Evolutionary conservation across 2,888 invertebrate genomes (phyloP).

Genomic region (Drosophila suboccidentalis): DNA sequence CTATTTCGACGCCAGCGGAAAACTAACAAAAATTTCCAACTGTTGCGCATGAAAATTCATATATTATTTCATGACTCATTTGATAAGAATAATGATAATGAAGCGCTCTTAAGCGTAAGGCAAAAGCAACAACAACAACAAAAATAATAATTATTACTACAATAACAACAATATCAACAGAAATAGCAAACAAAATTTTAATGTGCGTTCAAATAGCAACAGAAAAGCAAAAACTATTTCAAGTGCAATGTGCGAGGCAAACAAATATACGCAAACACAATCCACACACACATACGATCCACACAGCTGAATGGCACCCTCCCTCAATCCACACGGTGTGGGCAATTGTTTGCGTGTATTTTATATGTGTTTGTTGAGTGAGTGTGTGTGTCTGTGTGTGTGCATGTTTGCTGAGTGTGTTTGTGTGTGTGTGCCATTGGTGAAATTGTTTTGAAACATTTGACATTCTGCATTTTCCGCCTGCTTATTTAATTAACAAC

Average conservation of each 20-base stretch:
- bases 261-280: slow-evolving; percentile 27
- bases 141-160: not conserved
- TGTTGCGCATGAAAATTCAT: slow-evolving; percentile 24
- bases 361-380: slow-evolving; percentile 16
- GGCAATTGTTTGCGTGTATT: slow-evolving; percentile 6
- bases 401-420: slow-evolving; percentile 3
- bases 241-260: slow-evolving; percentile 64
- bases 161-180: slow-evolving; percentile 23
- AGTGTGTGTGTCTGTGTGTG: slow-evolving; percentile 6
- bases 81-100: slow-evolving; percentile 71
- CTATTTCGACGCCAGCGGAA: slow-evolving; percentile 13
- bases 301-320: slow-evolving; percentile 26
- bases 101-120: slow-evolving; percentile 24
- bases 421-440: slow-evolving; percentile 26
- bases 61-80: slow-evolving; percentile 58
- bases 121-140: slow-evolving; percentile 7
- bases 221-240: slow-evolving; percentile 62
- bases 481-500: slow-evolving; percentile 42
- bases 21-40: slow-evolving; percentile 23
- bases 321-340: too few relatives aligned
- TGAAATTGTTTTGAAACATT: slow-evolving; percentile 58
- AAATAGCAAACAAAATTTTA: slow-evolving; percentile 38
- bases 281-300: slow-evolving; percentile 18
- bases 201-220: slow-evolving; percentile 32
- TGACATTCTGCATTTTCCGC: slow-evolving; percentile 54